Conservation (phyloP, 2,888 invertebrate species). For the Tipula helvola region DNA sequence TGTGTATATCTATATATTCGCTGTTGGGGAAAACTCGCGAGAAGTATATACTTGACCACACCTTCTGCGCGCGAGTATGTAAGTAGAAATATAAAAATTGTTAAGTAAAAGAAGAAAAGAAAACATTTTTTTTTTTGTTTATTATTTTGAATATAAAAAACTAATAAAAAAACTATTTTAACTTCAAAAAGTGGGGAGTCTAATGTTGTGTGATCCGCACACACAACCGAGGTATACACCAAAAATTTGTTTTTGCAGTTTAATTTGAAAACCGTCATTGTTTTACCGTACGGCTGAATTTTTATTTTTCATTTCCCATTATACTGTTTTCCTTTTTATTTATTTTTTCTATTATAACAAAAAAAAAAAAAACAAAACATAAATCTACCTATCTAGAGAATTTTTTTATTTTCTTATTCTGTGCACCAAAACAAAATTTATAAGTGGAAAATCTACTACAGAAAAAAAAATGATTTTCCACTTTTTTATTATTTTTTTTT, state of each 20-base stretch:
- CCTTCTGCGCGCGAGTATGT: not conserved
- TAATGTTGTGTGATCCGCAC: not conserved
- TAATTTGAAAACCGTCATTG: not conserved
- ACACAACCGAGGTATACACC: not conserved
- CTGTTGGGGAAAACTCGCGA: not conserved
- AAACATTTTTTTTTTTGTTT: not conserved
- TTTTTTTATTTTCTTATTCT: not conserved
- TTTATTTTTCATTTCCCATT: not conserved
- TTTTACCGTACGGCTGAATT: not conserved
- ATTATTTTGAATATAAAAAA: not conserved
- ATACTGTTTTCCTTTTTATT: not conserved
- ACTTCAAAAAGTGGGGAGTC: not conserved
- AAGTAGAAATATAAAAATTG: not conserved
- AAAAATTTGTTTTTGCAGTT: not conserved
- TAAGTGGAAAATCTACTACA: not conserved
- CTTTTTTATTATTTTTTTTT: not conserved
- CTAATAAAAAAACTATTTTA: not conserved
- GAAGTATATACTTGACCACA: not conserved
- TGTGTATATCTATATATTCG: not conserved
- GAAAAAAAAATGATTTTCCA: not conserved
- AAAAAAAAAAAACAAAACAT: not conserved
- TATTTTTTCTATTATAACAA: not conserved
- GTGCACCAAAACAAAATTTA: not conserved
- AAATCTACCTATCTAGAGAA: not conserved
- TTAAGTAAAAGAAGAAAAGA: not conserved